Conservation (phyloP, 2,797 vertebrate genomes). For the Notolepis coatsorum region DNA sequence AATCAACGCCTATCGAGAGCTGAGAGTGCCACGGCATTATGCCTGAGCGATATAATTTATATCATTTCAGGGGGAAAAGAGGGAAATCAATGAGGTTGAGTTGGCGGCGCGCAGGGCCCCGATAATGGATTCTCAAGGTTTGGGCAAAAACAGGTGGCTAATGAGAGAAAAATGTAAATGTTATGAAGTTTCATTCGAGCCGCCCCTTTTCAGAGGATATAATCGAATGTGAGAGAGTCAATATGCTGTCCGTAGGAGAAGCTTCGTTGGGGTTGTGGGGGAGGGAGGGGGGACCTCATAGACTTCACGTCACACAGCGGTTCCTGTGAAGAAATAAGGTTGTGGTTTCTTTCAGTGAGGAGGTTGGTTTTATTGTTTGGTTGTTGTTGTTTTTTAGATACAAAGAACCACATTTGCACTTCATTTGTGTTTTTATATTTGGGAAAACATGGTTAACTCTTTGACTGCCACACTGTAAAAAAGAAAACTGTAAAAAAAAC, state of each 20-base stretch:
- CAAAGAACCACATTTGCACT: too few species aligned
- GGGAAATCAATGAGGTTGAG: slow-evolving; percentile 67
- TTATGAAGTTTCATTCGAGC: slow-evolving; percentile 49
- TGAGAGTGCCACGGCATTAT: slow-evolving; percentile 47
- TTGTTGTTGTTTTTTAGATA: too few species aligned
- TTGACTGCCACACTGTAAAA: too few species aligned
- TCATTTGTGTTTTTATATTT: too few species aligned
- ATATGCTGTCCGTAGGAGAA: slow-evolving; percentile 44
- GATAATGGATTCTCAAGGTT: slow-evolving; percentile 75
- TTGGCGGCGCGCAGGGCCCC: slow-evolving; percentile 31
- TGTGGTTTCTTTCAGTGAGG: too few species aligned
- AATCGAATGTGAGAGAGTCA: slow-evolving; percentile 54
- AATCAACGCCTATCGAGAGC: slow-evolving; percentile 45
- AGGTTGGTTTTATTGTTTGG: too few species aligned
- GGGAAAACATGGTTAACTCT: too few species aligned
- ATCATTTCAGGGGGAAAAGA: slow-evolving; percentile 48
- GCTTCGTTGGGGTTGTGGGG: too few species aligned
- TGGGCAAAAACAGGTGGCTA: slow-evolving; percentile 60
- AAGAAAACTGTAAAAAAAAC: too few species aligned
- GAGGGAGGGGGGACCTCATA: neutral
- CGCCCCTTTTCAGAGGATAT: slow-evolving; percentile 26
- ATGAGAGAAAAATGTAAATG: slow-evolving; percentile 70
- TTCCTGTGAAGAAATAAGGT: too few species aligned
- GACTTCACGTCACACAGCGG: too few species aligned
- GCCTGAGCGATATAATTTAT: slow-evolving; percentile 67